Conservation (phyloP, 1,140 invertebrate genomes). For the Eufriesea mexicana region DNA sequence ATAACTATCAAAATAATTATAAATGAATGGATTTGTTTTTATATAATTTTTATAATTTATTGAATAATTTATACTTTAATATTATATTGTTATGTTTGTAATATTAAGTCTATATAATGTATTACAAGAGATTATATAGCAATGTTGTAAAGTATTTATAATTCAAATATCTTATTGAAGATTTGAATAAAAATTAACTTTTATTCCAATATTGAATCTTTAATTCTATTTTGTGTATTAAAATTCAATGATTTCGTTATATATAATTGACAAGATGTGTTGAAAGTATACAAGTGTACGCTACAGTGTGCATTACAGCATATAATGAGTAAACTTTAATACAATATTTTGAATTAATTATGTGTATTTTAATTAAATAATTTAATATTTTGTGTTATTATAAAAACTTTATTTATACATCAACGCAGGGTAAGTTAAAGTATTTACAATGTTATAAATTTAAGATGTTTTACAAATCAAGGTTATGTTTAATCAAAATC, state of each 20-base stretch:
- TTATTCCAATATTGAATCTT: not conserved
- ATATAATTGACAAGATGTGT: not conserved
- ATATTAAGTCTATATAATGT: not conserved
- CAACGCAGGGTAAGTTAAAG: constrained; percentile 7
- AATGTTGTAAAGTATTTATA: not conserved
- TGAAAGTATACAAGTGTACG: not conserved
- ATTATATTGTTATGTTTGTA: not conserved
- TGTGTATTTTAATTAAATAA: not conserved
- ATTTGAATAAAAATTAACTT: not conserved
- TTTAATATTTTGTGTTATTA: not conserved
- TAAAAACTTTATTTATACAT: not conserved
- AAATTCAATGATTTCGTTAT: not conserved
- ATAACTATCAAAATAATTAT: not conserved
- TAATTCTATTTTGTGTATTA: not conserved
- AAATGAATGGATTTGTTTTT: not conserved
- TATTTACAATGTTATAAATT: not conserved
- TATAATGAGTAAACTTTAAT: too few species aligned
- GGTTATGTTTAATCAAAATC: constrained; percentile 18
- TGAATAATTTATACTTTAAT: not conserved
- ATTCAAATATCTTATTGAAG: not conserved
- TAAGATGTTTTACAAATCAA: not conserved
- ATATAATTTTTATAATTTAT: not conserved
- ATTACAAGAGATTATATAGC: not conserved
- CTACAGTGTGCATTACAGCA: too few species aligned
- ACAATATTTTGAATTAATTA: too few species aligned